Conservation (phyloP, 2,797 vertebrate genomes). For the Pteropus rufus region DNA sequence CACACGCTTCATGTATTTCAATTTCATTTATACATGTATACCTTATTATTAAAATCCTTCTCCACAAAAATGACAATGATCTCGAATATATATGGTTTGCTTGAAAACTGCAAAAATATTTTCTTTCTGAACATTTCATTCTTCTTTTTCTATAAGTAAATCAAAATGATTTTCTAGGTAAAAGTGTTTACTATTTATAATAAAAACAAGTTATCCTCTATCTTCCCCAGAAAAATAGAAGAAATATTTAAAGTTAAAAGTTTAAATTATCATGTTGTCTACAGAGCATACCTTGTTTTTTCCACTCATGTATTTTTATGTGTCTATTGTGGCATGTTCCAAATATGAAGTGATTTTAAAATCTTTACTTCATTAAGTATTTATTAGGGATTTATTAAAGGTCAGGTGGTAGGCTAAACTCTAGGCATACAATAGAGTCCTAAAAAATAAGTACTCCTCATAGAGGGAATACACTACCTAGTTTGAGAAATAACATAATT, state of each 20-base stretch:
- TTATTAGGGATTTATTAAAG: not conserved
- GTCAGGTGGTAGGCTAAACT: not conserved
- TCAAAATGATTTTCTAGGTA: conserved; percentile 50
- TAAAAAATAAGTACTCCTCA: not conserved
- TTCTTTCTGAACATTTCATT: conserved; percentile 13
- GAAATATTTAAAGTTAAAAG: not conserved
- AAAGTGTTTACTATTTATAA: not conserved
- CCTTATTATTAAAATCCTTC: conserved; percentile 10
- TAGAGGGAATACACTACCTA: not conserved
- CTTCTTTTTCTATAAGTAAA: not conserved
- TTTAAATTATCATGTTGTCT: not conserved
- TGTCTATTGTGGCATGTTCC: not conserved
- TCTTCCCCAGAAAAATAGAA: not conserved
- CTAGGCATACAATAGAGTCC: not conserved
- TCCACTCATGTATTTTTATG: not conserved
- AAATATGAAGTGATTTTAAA: not conserved
- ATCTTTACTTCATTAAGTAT: not conserved
- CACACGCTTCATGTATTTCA: not conserved
- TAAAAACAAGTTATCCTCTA: conserved; percentile 69
- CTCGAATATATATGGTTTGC: not conserved
- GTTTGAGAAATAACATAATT: not conserved
- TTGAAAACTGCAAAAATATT: not conserved
- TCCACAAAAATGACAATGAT: not conserved
- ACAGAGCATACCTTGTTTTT: not conserved
- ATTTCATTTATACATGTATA: not conserved